Evolutionary conservation across 2,888 invertebrate species (phyloP), one percentile per base, ranked within the genome.

Genomic region (Acleris emargana): DNA sequence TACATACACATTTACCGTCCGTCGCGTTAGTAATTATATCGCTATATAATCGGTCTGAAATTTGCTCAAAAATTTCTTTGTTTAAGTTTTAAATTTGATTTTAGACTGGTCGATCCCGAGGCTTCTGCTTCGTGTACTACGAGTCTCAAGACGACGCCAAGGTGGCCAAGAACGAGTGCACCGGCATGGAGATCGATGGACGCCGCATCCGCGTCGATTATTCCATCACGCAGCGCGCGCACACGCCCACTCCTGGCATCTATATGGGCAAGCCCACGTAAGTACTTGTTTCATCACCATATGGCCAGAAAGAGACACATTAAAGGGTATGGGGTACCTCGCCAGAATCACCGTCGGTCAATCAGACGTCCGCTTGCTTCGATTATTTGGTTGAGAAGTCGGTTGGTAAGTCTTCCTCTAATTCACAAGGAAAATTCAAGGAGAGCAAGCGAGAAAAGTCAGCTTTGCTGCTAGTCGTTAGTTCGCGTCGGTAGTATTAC

Each of bases 91-190:
- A 11, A 50, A 25, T n/a, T 38, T 54, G 58, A 38, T 57, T 89
- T 28, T 88, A 98, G 97, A 97, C 97, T 74, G 97, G 97, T 6
- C 94, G 97, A 62, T 99, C 99, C 0, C 94, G 99, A 76, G 99
- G 99, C n/a, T 99, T 99, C 91, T 97, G 97, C 76, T 99, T 99
- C 93, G 97, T 99, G 54, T 99, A 99, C 91, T 99, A 96, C 90
- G 96, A 97, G 86, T 95, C 95, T 67, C 92, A 95, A 55, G 96
- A 97, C 68, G 98, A 99, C 90, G 98, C 99, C 0, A 97, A 97
- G 84, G 96, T 96, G 63, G 99, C 99, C 7, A 98, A 98, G 92
- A 98, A 99, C 79, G 95, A 97, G 76, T 98, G 98, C 80, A 96
- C 96, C 63, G 99, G 99, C 62, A 97, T 98, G 95, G 98, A 98